These are phyloP conservation scores for Halcyon badia DNA, from an alignment of 2,797 vertebrate species.

Conservation along the genomic window DNA sequence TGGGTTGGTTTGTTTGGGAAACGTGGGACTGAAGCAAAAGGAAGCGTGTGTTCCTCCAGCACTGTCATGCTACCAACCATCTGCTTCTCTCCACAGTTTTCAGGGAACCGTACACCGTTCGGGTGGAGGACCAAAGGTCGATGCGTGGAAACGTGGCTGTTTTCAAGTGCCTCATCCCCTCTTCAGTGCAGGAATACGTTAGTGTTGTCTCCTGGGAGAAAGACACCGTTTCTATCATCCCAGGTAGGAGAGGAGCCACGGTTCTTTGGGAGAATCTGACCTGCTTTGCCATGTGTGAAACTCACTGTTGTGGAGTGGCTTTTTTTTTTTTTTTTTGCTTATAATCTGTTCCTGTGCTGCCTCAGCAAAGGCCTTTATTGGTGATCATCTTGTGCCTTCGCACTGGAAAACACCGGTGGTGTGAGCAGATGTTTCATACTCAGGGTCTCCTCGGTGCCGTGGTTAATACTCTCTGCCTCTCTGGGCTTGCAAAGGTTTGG, in stretches of 20 bases:
- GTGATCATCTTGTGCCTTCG: rapidly evolving
- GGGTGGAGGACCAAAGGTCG: conserved; percentile 99
- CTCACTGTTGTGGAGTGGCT: rapidly evolving
- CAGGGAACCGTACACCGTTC: conserved; percentile 99
- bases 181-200: conserved; percentile 98
- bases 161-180: conserved; percentile 99
- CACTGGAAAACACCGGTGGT: rapidly evolving
- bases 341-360: not conserved
- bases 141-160: conserved; percentile 99
- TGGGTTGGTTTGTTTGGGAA: conserved; percentile 49
- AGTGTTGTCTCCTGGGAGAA: conserved; percentile 99
- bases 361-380: not conserved
- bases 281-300: not conserved
- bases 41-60: conserved; percentile 26
- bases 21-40: conserved; percentile 48
- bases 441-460: not conserved
- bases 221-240: conserved; percentile 96
- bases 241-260: conserved; percentile 85
- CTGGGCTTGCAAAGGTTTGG: rapidly evolving
- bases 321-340: not conserved
- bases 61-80: conserved; percentile 44
- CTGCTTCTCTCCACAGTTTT: conserved; percentile 86
- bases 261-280: not conserved
- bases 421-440: not conserved
- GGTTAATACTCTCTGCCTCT: rapidly evolving